phyloP scores from a whole-genome alignment of 2,888 invertebrate genomes.

The Drosophila histrio region DNA sequence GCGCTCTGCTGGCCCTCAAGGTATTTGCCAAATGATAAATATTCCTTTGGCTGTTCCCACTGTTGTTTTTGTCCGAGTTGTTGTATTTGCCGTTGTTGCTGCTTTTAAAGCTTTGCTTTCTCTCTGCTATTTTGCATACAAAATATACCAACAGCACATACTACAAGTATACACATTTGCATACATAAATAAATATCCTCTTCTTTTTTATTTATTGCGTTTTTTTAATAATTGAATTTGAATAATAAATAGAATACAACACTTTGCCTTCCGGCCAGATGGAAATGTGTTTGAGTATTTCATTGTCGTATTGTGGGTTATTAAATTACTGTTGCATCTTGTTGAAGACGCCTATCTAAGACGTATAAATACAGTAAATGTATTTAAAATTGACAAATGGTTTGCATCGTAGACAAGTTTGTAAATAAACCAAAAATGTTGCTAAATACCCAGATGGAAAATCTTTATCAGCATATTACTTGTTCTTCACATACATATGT shows the following conservation, averaged over 20 bases:
- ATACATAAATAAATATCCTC: constrained; percentile 33
- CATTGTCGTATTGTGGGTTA: constrained; percentile 37
- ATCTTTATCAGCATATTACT: not conserved
- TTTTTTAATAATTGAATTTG: constrained; percentile 72
- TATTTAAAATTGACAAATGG: constrained; percentile 70
- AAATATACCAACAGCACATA: constrained; percentile 26
- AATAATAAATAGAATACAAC: constrained; percentile 68
- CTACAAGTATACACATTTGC: constrained; percentile 16
- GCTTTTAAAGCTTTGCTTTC: constrained; percentile 14
- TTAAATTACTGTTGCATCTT: constrained; percentile 65
- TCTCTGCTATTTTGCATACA: constrained; percentile 33
- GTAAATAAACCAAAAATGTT: constrained; percentile 10
- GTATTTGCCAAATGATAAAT: constrained; percentile 73
- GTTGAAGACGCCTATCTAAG: constrained; percentile 46
- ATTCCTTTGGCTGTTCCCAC: constrained; percentile 44
- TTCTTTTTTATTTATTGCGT: constrained; percentile 64
- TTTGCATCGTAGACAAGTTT: constrained; percentile 36
- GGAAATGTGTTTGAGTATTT: constrained; percentile 19
- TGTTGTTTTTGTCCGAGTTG: not conserved
- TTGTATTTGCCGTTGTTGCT: not conserved
- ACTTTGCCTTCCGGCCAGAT: constrained; percentile 48
- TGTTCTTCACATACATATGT: not conserved
- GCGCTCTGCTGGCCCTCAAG: constrained; percentile 56
- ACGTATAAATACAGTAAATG: constrained; percentile 57
- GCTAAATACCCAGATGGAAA: not conserved